Percentiles rank a stretch among this genome's conserved stretches.
Evolutionary conservation across 2,797 vertebrate species (phyloP).

Genomic region (Typhlichthys eigenmanni): DNA sequence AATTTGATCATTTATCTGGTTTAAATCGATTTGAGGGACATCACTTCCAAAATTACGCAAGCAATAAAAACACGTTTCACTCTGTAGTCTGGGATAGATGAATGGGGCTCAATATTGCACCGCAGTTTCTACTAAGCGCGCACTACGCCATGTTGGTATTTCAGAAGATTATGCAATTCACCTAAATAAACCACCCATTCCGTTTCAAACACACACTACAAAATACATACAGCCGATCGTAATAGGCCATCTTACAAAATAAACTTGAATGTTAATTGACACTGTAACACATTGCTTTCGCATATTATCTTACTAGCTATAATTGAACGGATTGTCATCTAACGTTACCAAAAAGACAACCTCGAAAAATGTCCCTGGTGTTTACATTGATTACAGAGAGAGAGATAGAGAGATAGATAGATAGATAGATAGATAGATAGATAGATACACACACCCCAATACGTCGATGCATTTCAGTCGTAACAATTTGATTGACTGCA

Average conservation of each 20-base stretch:
- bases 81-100: constrained; percentile 63
- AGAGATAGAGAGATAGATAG: no score
- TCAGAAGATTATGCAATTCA: constrained; percentile 78
- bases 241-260: constrained; percentile 2
- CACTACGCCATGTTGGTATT: constrained; percentile 81
- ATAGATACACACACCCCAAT: background rate
- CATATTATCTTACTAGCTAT: constrained; percentile 40
- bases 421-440: no score
- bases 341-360: constrained; percentile 42
- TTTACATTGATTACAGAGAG: constrained; percentile 45
- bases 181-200: constrained; percentile 52
- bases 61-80: constrained; percentile 56
- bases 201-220: constrained; percentile 43
- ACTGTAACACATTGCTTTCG: background rate
- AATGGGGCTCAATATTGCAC: constrained; percentile 74
- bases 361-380: constrained; percentile 63
- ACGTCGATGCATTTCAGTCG: constrained; percentile 10
- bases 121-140: constrained; percentile 73
- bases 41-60: constrained; percentile 13
- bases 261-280: no score
- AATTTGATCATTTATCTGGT: no score
- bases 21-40: background rate
- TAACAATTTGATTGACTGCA: background rate
- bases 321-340: constrained; percentile 44
- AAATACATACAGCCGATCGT: constrained; percentile 35